Conservation (phyloP, 2,113 vertebrate genomes). For the Daboia siamensis region DNA sequence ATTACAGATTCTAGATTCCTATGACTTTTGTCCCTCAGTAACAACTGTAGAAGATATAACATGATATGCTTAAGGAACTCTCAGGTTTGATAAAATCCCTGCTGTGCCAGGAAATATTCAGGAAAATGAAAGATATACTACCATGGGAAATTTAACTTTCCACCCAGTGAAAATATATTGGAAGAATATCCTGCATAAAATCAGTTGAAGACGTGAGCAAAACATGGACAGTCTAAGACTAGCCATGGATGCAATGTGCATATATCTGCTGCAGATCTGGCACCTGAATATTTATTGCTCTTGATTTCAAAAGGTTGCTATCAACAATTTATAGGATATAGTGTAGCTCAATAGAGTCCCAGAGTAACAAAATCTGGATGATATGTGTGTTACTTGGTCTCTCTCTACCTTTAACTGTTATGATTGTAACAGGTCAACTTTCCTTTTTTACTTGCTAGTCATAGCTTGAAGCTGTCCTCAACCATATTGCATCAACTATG, state of each 20-base stretch:
- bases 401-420: not conserved
- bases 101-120: not conserved
- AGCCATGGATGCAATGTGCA: not conserved
- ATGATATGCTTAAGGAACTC: not conserved
- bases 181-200: not conserved
- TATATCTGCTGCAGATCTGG: not conserved
- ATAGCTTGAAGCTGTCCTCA: not conserved
- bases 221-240: not conserved
- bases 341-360: not conserved
- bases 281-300: not conserved
- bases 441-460: not conserved
- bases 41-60: not conserved
- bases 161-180: not conserved
- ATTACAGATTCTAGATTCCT: not conserved
- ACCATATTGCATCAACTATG: not conserved
- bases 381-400: not conserved
- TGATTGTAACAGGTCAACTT: not conserved
- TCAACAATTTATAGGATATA: not conserved
- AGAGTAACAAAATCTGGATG: not conserved
- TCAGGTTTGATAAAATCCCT: not conserved
- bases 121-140: not conserved
- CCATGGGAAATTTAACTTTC: not conserved
- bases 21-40: not conserved
- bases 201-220: not conserved
- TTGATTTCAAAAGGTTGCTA: not conserved